Conservation (phyloP, 30 jellyfish, hydroid and myxozoan genomes). For the Nemopilema nomurai region DNA sequence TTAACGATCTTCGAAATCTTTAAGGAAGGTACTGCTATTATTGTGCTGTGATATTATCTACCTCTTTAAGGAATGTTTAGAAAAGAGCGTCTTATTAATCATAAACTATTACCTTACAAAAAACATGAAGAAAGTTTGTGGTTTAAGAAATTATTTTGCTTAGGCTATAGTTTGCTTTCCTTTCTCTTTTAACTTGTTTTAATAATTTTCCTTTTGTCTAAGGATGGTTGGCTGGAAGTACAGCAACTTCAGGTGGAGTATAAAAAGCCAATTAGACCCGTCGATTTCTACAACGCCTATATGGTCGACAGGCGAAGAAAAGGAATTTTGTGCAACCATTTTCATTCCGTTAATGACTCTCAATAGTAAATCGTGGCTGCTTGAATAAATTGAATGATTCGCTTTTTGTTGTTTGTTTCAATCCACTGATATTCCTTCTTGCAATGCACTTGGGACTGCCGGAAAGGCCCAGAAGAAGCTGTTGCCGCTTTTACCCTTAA, state of each 20-base stretch:
- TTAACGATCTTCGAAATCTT: no score
- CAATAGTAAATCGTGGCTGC: no score
- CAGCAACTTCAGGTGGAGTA: constrained; percentile 45
- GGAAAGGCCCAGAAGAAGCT: no score
- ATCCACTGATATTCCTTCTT: no score
- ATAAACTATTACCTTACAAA: no score
- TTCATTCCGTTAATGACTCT: not conserved
- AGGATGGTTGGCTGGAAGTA: constrained; percentile 83
- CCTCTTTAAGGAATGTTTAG: no score
- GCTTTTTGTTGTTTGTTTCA: no score
- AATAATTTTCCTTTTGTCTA: constrained; percentile 1
- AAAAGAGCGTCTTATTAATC: no score
- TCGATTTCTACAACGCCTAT: constrained; percentile 79
- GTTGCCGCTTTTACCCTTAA: no score
- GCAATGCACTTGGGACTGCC: no score
- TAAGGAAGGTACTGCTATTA: no score
- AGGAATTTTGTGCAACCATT: not conserved
- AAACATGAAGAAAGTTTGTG: not conserved
- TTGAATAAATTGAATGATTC: not conserved
- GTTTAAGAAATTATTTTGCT: not conserved
- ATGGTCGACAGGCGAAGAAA: constrained; percentile 48
- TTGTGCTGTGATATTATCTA: no score
- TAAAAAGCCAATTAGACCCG: constrained; percentile 59
- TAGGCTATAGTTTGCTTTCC: not conserved
- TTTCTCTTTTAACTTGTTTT: not conserved